Evolutionary conservation across 2,113 vertebrate species (phyloP).

Genomic region (Agelaius tricolor): DNA sequence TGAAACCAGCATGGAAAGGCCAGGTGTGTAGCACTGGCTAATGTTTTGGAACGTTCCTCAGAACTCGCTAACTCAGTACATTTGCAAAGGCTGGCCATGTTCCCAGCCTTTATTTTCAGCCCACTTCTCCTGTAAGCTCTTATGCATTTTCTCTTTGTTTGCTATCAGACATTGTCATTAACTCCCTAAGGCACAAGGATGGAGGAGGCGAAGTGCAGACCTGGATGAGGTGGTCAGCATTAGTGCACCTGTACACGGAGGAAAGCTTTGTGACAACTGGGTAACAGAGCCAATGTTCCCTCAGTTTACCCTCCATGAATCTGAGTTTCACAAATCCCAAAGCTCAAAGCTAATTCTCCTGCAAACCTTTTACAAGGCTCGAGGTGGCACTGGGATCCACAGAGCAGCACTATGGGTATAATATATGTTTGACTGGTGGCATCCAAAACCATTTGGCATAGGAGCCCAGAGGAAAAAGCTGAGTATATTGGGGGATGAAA

Average conservation of each 20-base stretch:
- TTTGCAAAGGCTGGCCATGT: conserved; percentile 2
- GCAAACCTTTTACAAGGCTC: background rate
- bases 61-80: background rate
- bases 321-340: background rate
- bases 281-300: accelerated
- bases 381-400: background rate
- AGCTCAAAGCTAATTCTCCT: background rate
- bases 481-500: background rate
- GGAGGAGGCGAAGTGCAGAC: background rate
- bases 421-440: background rate
- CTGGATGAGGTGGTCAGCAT: background rate
- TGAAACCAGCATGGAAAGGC: background rate
- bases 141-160: background rate
- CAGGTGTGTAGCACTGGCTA: background rate
- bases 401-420: background rate
- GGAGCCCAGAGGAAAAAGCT: background rate
- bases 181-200: background rate
- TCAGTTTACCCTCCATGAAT: background rate
- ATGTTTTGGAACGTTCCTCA: background rate
- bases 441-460: background rate
- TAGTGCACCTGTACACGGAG: background rate
- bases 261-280: background rate
- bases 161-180: background rate
- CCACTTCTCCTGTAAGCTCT: background rate
- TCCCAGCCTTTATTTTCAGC: conserved; percentile 37